A percentile compares a stretch with the other conserved stretches of the same genome.
These are phyloP conservation scores for Ciconia boyciana DNA, from an alignment of 2,113 vertebrate genomes.

Conservation along the genomic window DNA sequence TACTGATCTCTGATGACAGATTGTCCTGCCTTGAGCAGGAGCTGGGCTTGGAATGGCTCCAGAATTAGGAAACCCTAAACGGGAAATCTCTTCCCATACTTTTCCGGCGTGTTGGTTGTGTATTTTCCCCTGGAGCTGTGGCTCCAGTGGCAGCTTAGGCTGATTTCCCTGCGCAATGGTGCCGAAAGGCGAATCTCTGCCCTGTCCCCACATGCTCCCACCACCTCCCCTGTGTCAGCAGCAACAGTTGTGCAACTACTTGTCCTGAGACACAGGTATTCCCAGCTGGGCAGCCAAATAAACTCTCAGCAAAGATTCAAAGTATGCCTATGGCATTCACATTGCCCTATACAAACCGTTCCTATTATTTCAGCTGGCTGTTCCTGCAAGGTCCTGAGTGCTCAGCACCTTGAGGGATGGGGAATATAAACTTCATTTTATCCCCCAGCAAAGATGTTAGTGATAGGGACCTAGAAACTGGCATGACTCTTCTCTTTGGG, in stretches of 20 bases:
- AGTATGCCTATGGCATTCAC: neutral
- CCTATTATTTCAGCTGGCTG: neutral
- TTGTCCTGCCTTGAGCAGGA: neutral
- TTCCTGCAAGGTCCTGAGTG: neutral
- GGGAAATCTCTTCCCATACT: neutral
- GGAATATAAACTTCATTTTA: neutral
- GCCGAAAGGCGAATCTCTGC: neutral
- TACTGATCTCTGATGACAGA: neutral
- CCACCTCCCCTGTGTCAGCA: fast-evolving
- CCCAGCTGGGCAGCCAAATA: neutral
- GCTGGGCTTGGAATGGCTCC: neutral
- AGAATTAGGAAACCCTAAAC: neutral
- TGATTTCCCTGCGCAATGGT: neutral
- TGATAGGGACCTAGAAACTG: neutral
- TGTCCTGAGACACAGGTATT: neutral
- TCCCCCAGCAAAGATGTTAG: neutral
- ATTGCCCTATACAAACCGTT: fast-evolving
- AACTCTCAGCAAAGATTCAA: neutral
- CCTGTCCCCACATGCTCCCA: neutral
- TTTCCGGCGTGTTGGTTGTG: neutral
- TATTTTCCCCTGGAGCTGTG: neutral
- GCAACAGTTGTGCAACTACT: fast-evolving
- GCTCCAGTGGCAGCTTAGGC: neutral
- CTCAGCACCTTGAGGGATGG: neutral
- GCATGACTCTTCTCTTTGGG: neutral